phyloP scores from a whole-genome alignment of 2,797 vertebrate species.

The Acanthurus tractus region DNA sequence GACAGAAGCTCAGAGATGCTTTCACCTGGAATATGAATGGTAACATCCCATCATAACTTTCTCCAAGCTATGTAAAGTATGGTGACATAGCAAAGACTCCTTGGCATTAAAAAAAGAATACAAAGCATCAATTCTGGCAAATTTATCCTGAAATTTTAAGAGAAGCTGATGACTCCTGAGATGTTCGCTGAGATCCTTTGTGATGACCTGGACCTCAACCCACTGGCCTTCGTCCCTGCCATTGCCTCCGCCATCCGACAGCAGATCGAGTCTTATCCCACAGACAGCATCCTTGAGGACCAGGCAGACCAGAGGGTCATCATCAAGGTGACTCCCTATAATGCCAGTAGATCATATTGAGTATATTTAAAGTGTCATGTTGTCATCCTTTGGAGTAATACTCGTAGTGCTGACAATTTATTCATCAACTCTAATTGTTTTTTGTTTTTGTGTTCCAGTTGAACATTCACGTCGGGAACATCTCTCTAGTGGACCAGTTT shows the following conservation, averaged over 20 bases:
- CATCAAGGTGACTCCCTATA: slow-evolving; percentile 87
- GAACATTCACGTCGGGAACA: slow-evolving; percentile 98
- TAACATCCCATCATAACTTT: slow-evolving; percentile 46
- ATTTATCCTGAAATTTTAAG: slow-evolving; percentile 69
- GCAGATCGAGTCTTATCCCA: slow-evolving; percentile 97
- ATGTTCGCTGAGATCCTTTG: slow-evolving; percentile 99
- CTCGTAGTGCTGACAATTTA: neutral
- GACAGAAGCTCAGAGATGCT: slow-evolving; percentile 96
- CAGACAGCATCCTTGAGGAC: slow-evolving; percentile 96
- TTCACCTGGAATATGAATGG: slow-evolving; percentile 99
- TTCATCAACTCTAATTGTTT: neutral
- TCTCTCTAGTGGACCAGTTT: slow-evolving; percentile 99
- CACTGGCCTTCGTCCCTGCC: slow-evolving; percentile 95
- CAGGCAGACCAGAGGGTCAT: slow-evolving; percentile 98
- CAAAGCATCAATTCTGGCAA: too few relatives aligned
- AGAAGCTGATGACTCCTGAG: slow-evolving; percentile 98
- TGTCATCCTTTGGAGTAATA: neutral
- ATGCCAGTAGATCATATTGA: neutral
- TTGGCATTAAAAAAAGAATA: too few relatives aligned
- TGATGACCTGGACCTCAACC: slow-evolving; percentile 97
- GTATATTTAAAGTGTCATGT: neutral
- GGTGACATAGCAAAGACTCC: neutral
- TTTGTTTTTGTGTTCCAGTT: slow-evolving; percentile 78
- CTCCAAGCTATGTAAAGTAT: neutral
- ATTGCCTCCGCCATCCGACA: slow-evolving; percentile 97